These are phyloP conservation scores for Siniperca undulata DNA, from an alignment of 2,797 vertebrate species.

Conservation along the genomic window DNA sequence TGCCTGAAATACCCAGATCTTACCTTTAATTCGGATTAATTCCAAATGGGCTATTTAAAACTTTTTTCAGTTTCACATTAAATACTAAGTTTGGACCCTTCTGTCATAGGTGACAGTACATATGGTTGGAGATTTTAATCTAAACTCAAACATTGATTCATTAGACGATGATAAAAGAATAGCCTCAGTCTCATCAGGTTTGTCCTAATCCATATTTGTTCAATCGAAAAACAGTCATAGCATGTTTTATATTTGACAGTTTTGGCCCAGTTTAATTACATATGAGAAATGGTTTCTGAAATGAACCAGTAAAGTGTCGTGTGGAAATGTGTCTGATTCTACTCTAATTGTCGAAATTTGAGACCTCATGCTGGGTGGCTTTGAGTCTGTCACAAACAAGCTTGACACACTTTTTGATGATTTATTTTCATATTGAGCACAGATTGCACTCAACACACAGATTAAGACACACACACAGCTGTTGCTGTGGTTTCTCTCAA, in stretches of 20 bases:
- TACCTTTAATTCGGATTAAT: conserved; percentile 12
- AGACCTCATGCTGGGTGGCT: conserved; percentile 33
- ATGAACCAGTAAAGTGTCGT: conserved; percentile 13
- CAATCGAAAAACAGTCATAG: not conserved
- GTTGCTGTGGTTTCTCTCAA: conserved; percentile 58
- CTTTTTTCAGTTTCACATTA: not conserved
- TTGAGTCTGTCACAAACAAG: conserved; percentile 52
- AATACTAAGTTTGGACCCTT: not conserved
- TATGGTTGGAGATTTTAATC: not conserved
- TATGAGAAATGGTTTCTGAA: conserved; percentile 20
- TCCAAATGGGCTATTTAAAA: conserved; percentile 8
- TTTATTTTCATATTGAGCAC: conserved; percentile 59
- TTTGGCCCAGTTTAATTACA: conserved; percentile 19
- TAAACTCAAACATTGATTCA: not conserved
- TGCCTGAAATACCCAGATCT: conserved; percentile 4
- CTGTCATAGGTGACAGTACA: not conserved
- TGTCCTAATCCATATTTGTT: conserved; percentile 2
- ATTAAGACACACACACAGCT: conserved; percentile 41
- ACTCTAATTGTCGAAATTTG: conserved; percentile 39
- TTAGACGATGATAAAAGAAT: not conserved
- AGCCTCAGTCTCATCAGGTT: not conserved
- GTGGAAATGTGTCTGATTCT: conserved; percentile 27
- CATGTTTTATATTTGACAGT: conserved; percentile 13
- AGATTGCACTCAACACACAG: conserved; percentile 34
- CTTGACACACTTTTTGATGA: conserved; percentile 44